Base-by-base conservation (phyloP, 2,797 vertebrate species). In the Graptemys geographica region DNA sequence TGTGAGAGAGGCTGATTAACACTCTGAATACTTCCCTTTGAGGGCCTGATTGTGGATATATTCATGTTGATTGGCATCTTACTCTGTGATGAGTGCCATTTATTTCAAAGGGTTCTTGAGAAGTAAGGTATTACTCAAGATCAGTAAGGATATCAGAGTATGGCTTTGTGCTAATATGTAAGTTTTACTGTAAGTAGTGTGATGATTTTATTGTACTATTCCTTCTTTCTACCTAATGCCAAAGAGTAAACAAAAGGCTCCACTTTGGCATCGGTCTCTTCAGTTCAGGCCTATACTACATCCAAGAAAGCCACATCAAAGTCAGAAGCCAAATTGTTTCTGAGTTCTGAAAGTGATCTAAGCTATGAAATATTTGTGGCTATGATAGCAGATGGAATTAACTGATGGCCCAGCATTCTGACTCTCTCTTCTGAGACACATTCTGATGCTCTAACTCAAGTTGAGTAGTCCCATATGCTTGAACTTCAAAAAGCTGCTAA, bases 211-310 rank as follows among this genome's bases (percentile, higher is more conserved):
- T 5, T 53, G 33, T 44, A 56, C 74, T 90, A 7, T 52, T 74
- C 21, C 5, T 15, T 72, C 21, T 16, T 0, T 0, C 79, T 93
- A 52, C 31, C 6, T 11, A 19, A 57, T 27, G 27, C 27, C 56
- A 28, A 31, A 31, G 47, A 33, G 44, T 47, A 83, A 65, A 65
- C 31, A 57, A 65, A 23, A n/a, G 84, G 28, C 90, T 79, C 57
- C 79, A 76, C 51, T 47, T 51, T 81, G 84, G 27, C 37, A 57
- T 57, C 56, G 11, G 56, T 57, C 8, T 57, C 83, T 92, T 56
- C 74, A 79, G 1, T 2, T 69, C 81, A 28, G 74, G 41, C 79
- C 72, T 83, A 57, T 4, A 33, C 33, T 85, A 19, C n/a, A 13
- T 37, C 65, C 57, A 21, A 74, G 55, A 55, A 94, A 82, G 79